Percentiles rank a stretch among this genome's conserved stretches.
These are phyloP conservation scores for Brachionus plicatilis DNA, from an alignment of 1,140 invertebrate species.

Conservation along the genomic window DNA sequence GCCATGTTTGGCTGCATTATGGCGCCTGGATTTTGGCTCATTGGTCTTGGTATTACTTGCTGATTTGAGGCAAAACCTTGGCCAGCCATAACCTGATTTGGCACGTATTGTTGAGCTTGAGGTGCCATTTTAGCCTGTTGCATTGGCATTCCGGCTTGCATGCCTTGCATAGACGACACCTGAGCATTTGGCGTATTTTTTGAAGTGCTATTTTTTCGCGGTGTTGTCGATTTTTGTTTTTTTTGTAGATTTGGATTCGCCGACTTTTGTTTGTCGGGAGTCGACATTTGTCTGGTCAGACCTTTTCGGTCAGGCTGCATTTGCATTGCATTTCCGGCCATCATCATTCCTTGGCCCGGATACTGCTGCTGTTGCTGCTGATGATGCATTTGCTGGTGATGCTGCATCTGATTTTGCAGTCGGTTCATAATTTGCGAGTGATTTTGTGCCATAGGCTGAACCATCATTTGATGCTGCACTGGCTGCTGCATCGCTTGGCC, in stretches of 20 bases:
- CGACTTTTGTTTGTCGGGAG: neutral
- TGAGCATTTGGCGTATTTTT: slow-evolving; percentile 18
- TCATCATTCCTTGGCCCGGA: neutral
- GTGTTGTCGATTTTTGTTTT: slow-evolving; percentile 29
- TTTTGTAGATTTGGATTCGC: neutral
- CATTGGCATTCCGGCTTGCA: neutral
- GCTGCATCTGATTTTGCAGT: slow-evolving; percentile 17
- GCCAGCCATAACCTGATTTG: neutral
- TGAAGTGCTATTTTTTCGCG: neutral
- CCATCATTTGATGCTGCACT: neutral
- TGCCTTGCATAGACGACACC: neutral
- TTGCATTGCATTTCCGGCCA: neutral
- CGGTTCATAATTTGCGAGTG: neutral
- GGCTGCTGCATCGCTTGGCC: neutral
- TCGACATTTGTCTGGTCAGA: neutral
- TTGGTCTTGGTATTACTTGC: neutral
- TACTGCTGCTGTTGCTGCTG: neutral
- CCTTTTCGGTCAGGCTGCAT: neutral
- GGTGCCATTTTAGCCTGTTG: neutral
- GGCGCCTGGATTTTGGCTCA: neutral
- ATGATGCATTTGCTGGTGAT: neutral
- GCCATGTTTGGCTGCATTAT: neutral
- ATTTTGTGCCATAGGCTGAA: neutral
- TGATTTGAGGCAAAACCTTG: neutral
- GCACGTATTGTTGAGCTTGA: neutral